Evolutionary conservation across 2,113 vertebrate genomes (phyloP).

Genomic region (Laterallus jamaicensis): DNA sequence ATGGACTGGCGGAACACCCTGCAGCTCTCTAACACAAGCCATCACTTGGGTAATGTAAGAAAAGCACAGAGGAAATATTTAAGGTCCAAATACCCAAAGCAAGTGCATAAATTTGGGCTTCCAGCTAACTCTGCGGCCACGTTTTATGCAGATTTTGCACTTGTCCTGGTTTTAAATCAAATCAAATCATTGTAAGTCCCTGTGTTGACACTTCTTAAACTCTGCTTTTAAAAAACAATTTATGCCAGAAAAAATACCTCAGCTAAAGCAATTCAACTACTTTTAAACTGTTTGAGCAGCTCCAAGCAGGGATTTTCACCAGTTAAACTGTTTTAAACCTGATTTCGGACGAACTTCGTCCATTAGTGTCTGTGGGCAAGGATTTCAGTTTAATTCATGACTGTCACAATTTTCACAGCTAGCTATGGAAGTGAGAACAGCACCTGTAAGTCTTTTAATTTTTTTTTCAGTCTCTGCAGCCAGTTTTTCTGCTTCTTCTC

Average conservation of each 20-base stretch:
- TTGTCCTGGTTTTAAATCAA: not conserved
- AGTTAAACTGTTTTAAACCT: not conserved
- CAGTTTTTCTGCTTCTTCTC: constrained; percentile 73
- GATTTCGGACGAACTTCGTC: not conserved
- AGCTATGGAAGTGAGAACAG: not conserved
- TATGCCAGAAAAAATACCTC: not conserved
- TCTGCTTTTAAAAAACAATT: not conserved
- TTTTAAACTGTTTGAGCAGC: not conserved
- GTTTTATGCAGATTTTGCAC: constrained; percentile 2
- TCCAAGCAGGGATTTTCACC: not conserved
- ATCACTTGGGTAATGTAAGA: not conserved
- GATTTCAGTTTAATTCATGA: not conserved
- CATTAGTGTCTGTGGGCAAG: not conserved
- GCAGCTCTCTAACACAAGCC: not conserved
- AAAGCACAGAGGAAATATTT: not conserved
- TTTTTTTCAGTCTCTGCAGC: constrained; percentile 78
- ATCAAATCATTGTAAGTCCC: not conserved
- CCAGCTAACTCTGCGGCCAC: not conserved
- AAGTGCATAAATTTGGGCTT: not conserved
- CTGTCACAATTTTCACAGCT: not conserved
- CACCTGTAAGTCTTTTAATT: constrained; percentile 80
- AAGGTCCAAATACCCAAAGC: not conserved
- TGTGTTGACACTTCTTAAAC: not conserved
- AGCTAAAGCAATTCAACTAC: not conserved
- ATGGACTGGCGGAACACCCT: not conserved